These are phyloP conservation scores for Plagiodera versicolora DNA, from an alignment of 2,888 invertebrate species.

Conservation along the genomic window DNA sequence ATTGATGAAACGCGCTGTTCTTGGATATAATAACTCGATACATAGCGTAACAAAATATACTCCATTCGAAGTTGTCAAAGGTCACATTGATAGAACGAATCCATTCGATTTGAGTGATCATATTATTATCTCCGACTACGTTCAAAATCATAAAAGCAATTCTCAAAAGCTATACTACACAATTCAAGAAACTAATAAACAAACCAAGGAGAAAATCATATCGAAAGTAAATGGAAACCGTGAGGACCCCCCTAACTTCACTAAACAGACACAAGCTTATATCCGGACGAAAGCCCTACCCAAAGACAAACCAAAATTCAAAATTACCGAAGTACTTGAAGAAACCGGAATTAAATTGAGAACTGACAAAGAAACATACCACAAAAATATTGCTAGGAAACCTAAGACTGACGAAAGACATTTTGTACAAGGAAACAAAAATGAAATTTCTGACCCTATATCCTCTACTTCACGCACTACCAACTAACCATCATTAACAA, in stretches of 20 bases:
- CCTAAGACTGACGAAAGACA: not conserved
- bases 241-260: slow-evolving; percentile 5
- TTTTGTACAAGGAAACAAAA: not conserved
- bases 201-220: not conserved
- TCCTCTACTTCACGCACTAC: not conserved
- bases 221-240: slow-evolving; percentile 2
- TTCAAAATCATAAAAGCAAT: slow-evolving; percentile 9
- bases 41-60: slow-evolving; percentile 14
- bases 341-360: not conserved
- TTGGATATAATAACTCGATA: slow-evolving; percentile 13
- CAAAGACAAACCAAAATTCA: slow-evolving; percentile 19
- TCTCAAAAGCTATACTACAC: not conserved
- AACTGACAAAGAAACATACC: not conserved
- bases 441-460: not conserved
- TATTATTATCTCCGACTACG: not conserved
- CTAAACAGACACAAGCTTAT: slow-evolving; percentile 1
- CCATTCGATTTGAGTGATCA: slow-evolving; percentile 10
- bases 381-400: not conserved
- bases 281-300: not conserved
- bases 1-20: slow-evolving; percentile 6
- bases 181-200: not conserved
- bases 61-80: slow-evolving; percentile 10
- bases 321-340: not conserved
- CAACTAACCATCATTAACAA: not conserved
- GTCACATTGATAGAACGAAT: slow-evolving; percentile 12